These are phyloP conservation scores for Myotis yumanensis DNA, from an alignment of 2,113 vertebrate genomes.

Conservation along the genomic window DNA sequence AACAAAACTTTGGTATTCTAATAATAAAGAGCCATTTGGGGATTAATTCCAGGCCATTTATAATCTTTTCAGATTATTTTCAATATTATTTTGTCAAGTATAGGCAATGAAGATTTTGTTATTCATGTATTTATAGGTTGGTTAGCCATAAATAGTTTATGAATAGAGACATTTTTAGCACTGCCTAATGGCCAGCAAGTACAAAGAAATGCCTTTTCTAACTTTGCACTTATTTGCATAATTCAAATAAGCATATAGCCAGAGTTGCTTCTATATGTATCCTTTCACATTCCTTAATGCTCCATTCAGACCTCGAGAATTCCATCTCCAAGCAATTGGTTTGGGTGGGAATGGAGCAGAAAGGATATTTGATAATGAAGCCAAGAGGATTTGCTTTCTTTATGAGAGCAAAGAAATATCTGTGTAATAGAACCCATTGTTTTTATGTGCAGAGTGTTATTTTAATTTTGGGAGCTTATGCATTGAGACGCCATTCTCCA, in stretches of 20 bases:
- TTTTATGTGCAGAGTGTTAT: background rate
- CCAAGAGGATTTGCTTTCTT: background rate
- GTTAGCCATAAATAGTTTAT: conserved; percentile 59
- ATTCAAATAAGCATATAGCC: conserved; percentile 16
- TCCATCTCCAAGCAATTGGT: background rate
- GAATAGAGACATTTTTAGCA: conserved; percentile 62
- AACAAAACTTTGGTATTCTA: background rate
- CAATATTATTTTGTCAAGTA: conserved; percentile 25
- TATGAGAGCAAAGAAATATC: background rate
- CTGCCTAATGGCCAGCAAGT: conserved; percentile 62
- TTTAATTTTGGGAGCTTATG: background rate
- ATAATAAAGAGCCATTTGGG: background rate
- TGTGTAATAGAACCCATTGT: background rate
- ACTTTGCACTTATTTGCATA: conserved; percentile 48
- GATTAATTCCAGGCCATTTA: background rate
- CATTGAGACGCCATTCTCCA: background rate
- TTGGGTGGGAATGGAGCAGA: background rate
- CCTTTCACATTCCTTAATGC: background rate
- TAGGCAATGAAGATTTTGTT: conserved; percentile 61
- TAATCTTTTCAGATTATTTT: conserved; percentile 11
- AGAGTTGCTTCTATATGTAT: background rate
- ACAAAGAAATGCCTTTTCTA: conserved; percentile 54
- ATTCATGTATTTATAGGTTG: conserved; percentile 52
- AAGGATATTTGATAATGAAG: background rate
- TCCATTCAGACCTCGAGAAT: background rate